These are phyloP conservation scores for Sebastes diploproa DNA, from an alignment of 2,797 vertebrate species.

Conservation along the genomic window DNA sequence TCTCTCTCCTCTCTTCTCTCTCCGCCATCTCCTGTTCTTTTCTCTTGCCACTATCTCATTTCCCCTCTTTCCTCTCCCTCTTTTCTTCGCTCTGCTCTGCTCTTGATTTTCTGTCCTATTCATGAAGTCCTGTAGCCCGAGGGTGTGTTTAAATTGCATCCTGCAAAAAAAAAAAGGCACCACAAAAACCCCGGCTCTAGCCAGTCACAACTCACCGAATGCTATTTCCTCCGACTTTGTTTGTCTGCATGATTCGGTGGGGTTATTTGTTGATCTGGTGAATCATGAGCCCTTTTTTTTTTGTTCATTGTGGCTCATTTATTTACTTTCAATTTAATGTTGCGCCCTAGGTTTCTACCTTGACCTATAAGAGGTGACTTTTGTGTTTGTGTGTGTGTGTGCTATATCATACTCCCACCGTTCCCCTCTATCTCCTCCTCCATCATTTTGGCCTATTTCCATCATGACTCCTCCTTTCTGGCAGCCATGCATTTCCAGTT, in stretches of 20 bases:
- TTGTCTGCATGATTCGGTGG: constrained; percentile 57
- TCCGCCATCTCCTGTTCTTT: constrained; percentile 54
- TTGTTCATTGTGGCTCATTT: constrained; percentile 39
- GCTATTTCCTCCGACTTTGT: constrained; percentile 73
- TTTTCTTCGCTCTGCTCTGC: constrained; percentile 72
- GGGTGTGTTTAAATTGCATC: constrained; percentile 86
- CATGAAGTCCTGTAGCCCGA: constrained; percentile 77
- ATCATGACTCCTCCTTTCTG: constrained; percentile 73
- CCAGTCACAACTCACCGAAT: constrained; percentile 72
- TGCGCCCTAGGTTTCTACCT: constrained; percentile 26
- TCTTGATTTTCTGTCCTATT: constrained; percentile 83
- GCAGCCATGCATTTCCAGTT: constrained; percentile 73
- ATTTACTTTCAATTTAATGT: constrained; percentile 41
- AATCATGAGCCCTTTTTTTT: constrained; percentile 39
- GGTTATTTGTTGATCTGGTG: constrained; percentile 53
- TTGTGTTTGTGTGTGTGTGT: not conserved
- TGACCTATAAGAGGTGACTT: constrained; percentile 48
- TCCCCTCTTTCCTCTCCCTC: constrained; percentile 69
- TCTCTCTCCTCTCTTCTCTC: constrained; percentile 20
- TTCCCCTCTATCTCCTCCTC: constrained; percentile 61
- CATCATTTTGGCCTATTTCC: constrained; percentile 80
- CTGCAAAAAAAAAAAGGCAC: constrained; percentile 72
- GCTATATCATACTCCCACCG: constrained; percentile 48
- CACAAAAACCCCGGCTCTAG: constrained; percentile 71
- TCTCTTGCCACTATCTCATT: constrained; percentile 71